Evolutionary conservation across 2,113 vertebrate genomes (phyloP), one percentile per base, ranked within the genome.

Genomic region (Apus apus): DNA sequence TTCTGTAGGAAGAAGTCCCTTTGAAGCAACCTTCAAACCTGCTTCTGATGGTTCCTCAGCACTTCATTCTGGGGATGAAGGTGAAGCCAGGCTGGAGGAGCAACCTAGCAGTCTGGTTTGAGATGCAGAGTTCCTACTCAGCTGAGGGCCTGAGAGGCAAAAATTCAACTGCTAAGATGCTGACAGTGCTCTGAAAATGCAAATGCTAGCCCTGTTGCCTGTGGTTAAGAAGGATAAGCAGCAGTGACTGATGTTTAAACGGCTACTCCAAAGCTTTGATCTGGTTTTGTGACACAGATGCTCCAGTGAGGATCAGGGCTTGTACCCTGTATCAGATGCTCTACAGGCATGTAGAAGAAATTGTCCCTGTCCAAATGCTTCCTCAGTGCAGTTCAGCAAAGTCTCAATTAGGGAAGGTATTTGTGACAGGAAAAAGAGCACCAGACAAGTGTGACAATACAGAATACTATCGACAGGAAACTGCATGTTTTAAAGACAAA

Each of bases 401-500:
- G 38, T 53, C 72, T 74, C 82, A 64, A 15, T 67, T 89, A 54
- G n/a, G 36, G 65, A 72, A 54, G 58, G 51, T 53, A 56, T 36
- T 46, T 65, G 77, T 79, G 53, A 56, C 53, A 57, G 83, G 56
- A 82, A 82, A 68, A 90, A 43, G 78, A 70, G 61, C n/a, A 45
- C 0, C 8, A 60, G 72, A 57, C 56, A 62, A 79, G 62, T 50
- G 54, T 80, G 83, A 84, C 61, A n/a, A 18, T 71, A 58, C n/a
- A 23, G 50, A 89, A 45, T 48, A 14, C 36, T 78, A 92, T 93
- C 89, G 84, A 34, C 72, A 94, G 95, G 96, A 95, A 96, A 81
- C 83, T 40, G 29, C n/a, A 4, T 51, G 80, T 61, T 83, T 83
- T 56, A 68, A 84, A 88, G 87, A 75, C 61, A 72, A 62, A 95